phyloP scores from a whole-genome alignment of 2,888 invertebrate species.

The Cosmorhoe ocellata region DNA sequence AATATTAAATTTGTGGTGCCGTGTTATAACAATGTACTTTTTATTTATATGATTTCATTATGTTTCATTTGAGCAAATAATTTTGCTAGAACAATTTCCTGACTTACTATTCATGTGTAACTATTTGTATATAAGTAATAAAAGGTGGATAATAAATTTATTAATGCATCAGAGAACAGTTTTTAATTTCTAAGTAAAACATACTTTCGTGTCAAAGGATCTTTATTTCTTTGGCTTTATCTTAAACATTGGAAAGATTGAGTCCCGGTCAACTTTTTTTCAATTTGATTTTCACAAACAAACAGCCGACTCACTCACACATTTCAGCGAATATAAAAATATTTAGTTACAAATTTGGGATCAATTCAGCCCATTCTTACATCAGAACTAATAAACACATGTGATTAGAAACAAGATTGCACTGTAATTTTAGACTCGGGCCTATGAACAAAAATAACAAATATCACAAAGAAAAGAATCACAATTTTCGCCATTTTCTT shows the following conservation, averaged over 20 bases:
- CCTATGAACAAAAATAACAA: slow-evolving; percentile 18
- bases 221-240: slow-evolving; percentile 72
- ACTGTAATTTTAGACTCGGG: slow-evolving; percentile 11
- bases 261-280: slow-evolving; percentile 15
- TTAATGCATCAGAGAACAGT: not conserved
- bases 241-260: slow-evolving; percentile 26
- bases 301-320: not conserved
- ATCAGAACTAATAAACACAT: too few relatives aligned
- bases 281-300: not conserved
- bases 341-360: not conserved
- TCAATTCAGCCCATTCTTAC: not conserved
- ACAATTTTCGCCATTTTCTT: slow-evolving; percentile 20
- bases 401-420: not conserved
- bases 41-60: too few relatives aligned
- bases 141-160: slow-evolving; percentile 8
- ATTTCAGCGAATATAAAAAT: slow-evolving; percentile 5
- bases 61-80: not conserved
- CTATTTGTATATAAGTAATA: slow-evolving; percentile 26
- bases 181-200: slow-evolving; percentile 26
- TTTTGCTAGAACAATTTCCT: slow-evolving; percentile 11
- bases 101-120: slow-evolving; percentile 17
- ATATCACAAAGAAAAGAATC: slow-evolving; percentile 43
- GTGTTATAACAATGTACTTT: too few relatives aligned
- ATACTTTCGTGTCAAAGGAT: slow-evolving; percentile 49
- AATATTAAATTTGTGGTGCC: too few relatives aligned